Conservation (phyloP, 2,888 invertebrate species). For the Zaprionus bogoriensis region DNA sequence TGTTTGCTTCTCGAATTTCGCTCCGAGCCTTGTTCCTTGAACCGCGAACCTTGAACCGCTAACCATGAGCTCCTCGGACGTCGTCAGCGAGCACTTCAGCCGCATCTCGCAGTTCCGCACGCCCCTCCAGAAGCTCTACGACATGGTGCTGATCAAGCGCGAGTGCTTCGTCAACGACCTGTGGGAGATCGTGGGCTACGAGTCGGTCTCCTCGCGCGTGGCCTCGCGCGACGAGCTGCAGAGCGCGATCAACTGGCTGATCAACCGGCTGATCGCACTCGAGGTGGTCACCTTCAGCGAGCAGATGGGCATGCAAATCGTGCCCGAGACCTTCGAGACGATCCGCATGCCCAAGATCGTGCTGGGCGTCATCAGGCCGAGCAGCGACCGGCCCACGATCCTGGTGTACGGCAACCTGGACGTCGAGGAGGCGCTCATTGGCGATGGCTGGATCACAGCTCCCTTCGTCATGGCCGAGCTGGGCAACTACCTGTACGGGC, state of each 20-base stretch:
- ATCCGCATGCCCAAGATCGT: constrained; percentile 43
- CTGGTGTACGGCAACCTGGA: constrained; percentile 51
- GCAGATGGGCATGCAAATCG: constrained; percentile 41
- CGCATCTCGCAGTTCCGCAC: too few species aligned
- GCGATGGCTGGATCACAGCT: constrained; percentile 46
- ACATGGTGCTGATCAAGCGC: constrained; percentile 34
- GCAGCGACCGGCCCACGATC: constrained; percentile 30
- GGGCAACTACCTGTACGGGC: constrained; percentile 43
- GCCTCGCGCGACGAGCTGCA: constrained; percentile 23
- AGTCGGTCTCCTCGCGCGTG: constrained; percentile 29
- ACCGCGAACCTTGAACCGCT: too few species aligned
- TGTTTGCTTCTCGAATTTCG: too few species aligned
- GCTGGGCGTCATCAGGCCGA: constrained; percentile 29
- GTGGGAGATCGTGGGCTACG: constrained; percentile 38
- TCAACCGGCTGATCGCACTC: constrained; percentile 33
- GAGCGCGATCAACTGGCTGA: constrained; percentile 37
- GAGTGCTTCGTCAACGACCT: constrained; percentile 45
- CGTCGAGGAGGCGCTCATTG: constrained; percentile 40
- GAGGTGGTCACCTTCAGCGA: constrained; percentile 48
- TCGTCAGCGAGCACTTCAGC: too few species aligned
- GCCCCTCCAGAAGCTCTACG: constrained; percentile 30
- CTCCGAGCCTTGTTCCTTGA: too few species aligned
- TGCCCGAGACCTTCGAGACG: constrained; percentile 22
- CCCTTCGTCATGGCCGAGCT: constrained; percentile 46
- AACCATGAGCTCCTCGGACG: too few species aligned